Base-by-base conservation (phyloP, 2,888 invertebrate genomes). In the Acrobeloides nanus region DNA sequence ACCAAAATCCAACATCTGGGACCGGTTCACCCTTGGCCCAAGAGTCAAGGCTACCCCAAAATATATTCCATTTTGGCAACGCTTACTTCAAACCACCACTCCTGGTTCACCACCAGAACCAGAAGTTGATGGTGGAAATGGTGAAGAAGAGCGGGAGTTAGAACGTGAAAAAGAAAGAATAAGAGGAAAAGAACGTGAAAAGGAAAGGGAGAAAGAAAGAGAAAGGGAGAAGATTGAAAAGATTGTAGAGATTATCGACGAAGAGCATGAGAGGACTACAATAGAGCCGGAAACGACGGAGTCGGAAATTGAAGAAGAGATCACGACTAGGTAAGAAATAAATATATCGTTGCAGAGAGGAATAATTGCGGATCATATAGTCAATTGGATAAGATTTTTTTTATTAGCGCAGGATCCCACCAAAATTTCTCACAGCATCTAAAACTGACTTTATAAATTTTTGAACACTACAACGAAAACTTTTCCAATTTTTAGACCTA, bases 1-100 rank as follows among this genome's bases (percentile, higher is more conserved):
- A 18, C 43, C 51, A 15, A 62, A 60, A 39, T 45, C 59, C 10
- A 64, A 64, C 40, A 64, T 64, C 47, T 64, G 64, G 64, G 64
- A 64, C 50, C 62, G 64, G 18, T 64, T 64, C 53, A 64, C 64
- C n/a, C 52, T 64, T 15, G 61, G 59, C 41, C 53, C 55, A 37
- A 64, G n/a, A n/a, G n/a, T n/a, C n/a, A n/a, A n/a, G 60, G n/a
- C n/a, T n/a, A n/a, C n/a, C n/a, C 61, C 62, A 29, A 67, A 65
- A 47, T 62, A 63, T 44, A 63, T 69, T 43, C 69, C 69, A 34
- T 68, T 68, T 49, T 69, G 69, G 69, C 69, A 69, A 45, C 48
- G 62, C 32, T 57, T 69, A 12, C 49, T 69, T 46, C 48, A 33
- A n/a, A 53, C 45, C 4, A 44, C 54, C 7, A 50, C 53, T 26